These are phyloP conservation scores for Capreolus pygargus DNA, from an alignment of 2,113 vertebrate species.

Conservation along the genomic window DNA sequence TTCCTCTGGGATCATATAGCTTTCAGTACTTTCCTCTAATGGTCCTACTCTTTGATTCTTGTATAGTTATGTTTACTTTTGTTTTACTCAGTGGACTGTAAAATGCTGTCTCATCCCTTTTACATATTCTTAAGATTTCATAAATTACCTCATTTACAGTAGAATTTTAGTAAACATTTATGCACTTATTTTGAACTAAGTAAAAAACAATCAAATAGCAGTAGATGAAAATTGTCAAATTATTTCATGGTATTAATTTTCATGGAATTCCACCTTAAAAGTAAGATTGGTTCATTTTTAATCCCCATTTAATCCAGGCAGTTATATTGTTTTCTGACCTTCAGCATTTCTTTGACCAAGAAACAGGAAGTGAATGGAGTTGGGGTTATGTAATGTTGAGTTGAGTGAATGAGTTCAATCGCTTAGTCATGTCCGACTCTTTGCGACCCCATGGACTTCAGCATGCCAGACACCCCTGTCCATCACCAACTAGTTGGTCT, in stretches of 20 bases:
- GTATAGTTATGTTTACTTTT: background rate
- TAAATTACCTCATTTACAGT: background rate
- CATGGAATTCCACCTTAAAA: background rate
- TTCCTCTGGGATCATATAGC: background rate
- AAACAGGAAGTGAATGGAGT: background rate
- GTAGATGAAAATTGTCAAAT: background rate
- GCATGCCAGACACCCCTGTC: no score
- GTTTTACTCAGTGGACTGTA: background rate
- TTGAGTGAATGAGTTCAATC: background rate
- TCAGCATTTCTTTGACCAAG: background rate
- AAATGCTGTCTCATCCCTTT: background rate
- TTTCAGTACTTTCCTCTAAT: background rate
- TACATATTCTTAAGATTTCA: background rate
- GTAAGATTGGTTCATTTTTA: background rate
- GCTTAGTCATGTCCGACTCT: rapidly evolving
- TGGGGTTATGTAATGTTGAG: background rate
- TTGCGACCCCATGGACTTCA: background rate
- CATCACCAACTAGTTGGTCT: no score
- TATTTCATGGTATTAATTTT: background rate
- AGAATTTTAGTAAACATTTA: background rate
- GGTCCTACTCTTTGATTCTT: background rate
- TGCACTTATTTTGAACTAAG: background rate
- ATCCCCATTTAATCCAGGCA: background rate
- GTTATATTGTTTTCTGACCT: background rate
- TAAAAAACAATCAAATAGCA: background rate